A percentile compares a stretch with the other conserved stretches of the same genome.
phyloP scores from a whole-genome alignment of 2,888 invertebrate genomes.

The Lordiphosa andalusiaca region DNA sequence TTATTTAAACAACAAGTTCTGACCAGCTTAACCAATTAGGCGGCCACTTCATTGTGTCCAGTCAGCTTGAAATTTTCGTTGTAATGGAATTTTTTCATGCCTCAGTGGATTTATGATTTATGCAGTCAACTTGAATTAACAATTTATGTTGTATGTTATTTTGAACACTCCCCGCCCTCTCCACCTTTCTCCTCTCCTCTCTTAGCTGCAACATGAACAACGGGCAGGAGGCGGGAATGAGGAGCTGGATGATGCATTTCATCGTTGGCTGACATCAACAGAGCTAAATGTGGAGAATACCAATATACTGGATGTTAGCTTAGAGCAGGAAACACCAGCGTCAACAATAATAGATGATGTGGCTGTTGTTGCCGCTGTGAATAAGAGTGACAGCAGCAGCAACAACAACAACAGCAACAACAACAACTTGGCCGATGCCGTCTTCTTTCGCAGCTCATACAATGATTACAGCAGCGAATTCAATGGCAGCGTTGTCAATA shows the following conservation, averaged over 20 bases:
- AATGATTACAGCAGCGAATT: constrained; percentile 78
- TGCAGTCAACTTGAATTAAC: constrained; percentile 34
- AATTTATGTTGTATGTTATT: constrained; percentile 11
- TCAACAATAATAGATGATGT: constrained; percentile 64
- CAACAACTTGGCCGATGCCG: constrained; percentile 53
- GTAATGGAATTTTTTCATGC: constrained; percentile 56
- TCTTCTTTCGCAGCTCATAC: constrained; percentile 77
- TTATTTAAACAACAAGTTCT: neutral
- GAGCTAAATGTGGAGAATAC: constrained; percentile 72
- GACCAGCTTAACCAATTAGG: constrained; percentile 42
- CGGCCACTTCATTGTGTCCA: constrained; percentile 36
- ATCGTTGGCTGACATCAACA: constrained; percentile 77
- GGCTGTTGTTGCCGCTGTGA: constrained; percentile 10
- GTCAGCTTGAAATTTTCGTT: constrained; percentile 33
- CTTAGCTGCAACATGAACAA: constrained; percentile 37
- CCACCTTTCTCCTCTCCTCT: neutral
- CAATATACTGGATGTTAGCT: constrained; percentile 52
- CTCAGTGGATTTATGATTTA: constrained; percentile 56
- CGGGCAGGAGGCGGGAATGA: constrained; percentile 43
- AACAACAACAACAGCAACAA: constrained; percentile 25
- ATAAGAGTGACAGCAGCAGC: constrained; percentile 20
- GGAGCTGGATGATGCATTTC: constrained; percentile 70
- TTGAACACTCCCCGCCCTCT: neutral
- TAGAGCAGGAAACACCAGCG: constrained; percentile 56
- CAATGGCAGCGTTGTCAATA: constrained; percentile 78